These are phyloP conservation scores for Antheraea pernyi DNA, from an alignment of 1,140 invertebrate genomes.

Conservation along the genomic window DNA sequence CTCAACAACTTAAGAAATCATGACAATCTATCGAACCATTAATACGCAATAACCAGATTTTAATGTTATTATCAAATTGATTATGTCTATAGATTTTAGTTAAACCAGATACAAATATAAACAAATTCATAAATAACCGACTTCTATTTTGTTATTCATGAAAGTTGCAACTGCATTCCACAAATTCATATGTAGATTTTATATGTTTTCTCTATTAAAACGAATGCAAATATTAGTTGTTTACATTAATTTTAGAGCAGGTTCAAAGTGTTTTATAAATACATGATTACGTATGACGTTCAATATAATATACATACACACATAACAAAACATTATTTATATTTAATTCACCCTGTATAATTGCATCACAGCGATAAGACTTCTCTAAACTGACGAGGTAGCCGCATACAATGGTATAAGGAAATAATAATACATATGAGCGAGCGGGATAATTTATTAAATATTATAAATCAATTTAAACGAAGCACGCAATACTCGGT, in stretches of 20 bases:
- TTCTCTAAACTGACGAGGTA: neutral
- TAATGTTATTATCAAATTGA: neutral
- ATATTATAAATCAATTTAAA: conserved; percentile 49
- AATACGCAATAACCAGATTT: neutral
- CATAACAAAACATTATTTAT: neutral
- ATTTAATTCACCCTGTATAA: neutral
- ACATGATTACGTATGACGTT: too few relatives aligned
- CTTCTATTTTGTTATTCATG: too few relatives aligned
- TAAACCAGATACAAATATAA: neutral
- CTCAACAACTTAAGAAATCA: neutral
- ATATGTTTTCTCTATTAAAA: too few relatives aligned
- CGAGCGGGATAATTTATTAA: conserved; percentile 39
- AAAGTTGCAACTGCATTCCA: too few relatives aligned
- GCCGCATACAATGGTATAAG: neutral
- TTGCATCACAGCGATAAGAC: conserved; percentile 1
- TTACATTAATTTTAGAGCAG: too few relatives aligned
- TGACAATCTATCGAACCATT: neutral
- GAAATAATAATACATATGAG: neutral
- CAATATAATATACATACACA: too few relatives aligned
- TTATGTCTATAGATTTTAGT: neutral
- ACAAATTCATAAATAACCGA: too few relatives aligned
- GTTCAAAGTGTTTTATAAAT: too few relatives aligned
- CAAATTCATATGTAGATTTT: too few relatives aligned
- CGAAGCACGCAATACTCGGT: conserved; percentile 12
- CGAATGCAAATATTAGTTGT: too few relatives aligned